phyloP scores from a whole-genome alignment of 2,888 invertebrate species.

The Polydrusus cervinus region DNA sequence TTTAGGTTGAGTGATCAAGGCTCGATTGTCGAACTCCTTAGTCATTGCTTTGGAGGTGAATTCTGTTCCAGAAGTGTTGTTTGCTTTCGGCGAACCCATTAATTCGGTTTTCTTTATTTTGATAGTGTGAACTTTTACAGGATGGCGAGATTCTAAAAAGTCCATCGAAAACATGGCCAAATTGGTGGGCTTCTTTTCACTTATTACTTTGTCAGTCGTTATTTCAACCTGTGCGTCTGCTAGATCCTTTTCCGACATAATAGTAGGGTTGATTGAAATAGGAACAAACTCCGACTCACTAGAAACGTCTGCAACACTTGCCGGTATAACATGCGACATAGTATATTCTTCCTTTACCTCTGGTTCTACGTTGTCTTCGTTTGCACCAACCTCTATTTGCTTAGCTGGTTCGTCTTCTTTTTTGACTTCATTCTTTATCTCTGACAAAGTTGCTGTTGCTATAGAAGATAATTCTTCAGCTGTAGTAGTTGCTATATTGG shows the following conservation, averaged over 20 bases:
- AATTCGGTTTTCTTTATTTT: conserved; percentile 1
- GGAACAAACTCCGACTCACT: conserved; percentile 66
- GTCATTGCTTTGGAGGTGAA: conserved; percentile 57
- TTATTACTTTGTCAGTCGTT: conserved; percentile 67
- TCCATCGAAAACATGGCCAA: conserved; percentile 68
- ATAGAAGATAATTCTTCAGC: conserved; percentile 59
- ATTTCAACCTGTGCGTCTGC: conserved; percentile 73
- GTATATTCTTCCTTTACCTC: not conserved
- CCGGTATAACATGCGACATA: conserved; percentile 15
- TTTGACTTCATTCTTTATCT: conserved; percentile 47
- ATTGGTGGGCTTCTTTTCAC: conserved; percentile 65
- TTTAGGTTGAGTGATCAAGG: conserved; percentile 49
- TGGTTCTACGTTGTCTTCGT: conserved; percentile 4
- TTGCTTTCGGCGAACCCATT: not conserved
- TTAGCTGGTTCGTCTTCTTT: no score
- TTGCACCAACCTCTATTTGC: not conserved
- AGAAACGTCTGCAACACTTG: conserved; percentile 30
- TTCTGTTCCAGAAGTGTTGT: conserved; percentile 40
- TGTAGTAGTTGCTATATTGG: conserved; percentile 45
- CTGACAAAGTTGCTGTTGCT: conserved; percentile 54
- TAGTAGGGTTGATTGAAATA: conserved; percentile 76
- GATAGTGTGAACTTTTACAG: conserved; percentile 28
- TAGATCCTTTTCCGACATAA: conserved; percentile 69
- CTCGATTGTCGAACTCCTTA: conserved; percentile 55
- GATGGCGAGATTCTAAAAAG: conserved; percentile 63